A percentile compares a stretch with the other conserved stretches of the same genome.
Evolutionary conservation across 2,797 vertebrate species (phyloP).

Genomic region (Amblyopsis hoosieri): DNA sequence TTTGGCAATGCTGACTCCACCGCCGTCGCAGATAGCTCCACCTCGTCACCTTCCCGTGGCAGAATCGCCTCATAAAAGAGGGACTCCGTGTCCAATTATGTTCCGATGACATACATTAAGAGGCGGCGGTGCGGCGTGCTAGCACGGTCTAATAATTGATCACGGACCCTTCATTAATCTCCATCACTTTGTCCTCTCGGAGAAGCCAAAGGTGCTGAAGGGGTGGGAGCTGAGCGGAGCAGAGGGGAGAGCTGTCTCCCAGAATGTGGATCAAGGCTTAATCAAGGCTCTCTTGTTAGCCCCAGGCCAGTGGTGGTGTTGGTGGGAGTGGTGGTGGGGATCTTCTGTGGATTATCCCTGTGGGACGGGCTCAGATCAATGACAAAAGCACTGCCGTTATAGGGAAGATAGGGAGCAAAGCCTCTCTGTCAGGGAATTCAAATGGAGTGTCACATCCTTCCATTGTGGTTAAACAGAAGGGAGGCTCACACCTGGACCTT

Average conservation of each 20-base stretch:
- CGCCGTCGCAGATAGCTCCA: background rate
- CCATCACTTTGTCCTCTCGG: conserved; percentile 51
- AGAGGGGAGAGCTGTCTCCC: conserved; percentile 56
- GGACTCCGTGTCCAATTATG: conserved; percentile 64
- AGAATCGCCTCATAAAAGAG: conserved; percentile 44
- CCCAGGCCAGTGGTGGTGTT: conserved; percentile 26
- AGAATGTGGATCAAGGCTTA: conserved; percentile 61
- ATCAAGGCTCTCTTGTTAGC: conserved; percentile 69
- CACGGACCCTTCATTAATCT: conserved; percentile 68
- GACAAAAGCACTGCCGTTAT: conserved; percentile 10
- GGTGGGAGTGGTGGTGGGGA: conserved; percentile 6
- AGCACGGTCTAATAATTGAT: conserved; percentile 60
- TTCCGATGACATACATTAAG: conserved; percentile 49
- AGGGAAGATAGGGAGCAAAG: background rate
- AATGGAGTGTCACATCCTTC: background rate
- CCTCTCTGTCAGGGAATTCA: background rate
- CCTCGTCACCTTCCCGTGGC: conserved; percentile 1
- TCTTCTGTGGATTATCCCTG: conserved; percentile 19
- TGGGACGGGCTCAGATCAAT: conserved; percentile 5
- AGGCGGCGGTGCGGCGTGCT: conserved; percentile 32
- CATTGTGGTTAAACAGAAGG: background rate
- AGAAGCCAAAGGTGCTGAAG: conserved; percentile 33
- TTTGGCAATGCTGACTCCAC: background rate
- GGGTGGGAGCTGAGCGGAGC: background rate
- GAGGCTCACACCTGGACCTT: too few species aligned